phyloP scores from a whole-genome alignment of 2,113 vertebrate genomes.

The Hippocampus guttulatus region DNA sequence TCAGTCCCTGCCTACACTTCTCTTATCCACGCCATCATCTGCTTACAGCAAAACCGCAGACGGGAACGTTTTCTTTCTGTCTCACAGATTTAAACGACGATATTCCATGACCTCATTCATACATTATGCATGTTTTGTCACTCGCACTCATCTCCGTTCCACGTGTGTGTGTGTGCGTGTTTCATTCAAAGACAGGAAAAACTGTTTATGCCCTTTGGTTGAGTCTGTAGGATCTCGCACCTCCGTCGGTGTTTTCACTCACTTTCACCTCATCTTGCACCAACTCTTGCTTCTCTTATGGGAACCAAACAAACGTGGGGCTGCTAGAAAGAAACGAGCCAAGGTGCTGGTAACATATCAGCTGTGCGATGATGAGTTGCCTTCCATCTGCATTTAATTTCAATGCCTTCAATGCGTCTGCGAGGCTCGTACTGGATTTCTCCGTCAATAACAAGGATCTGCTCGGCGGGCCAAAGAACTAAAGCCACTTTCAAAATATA shows the following conservation, averaged over 20 bases:
- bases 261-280: slow-evolving; percentile 25
- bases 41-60: background rate
- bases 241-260: slow-evolving; percentile 1
- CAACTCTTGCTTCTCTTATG: slow-evolving; percentile 5
- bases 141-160: background rate
- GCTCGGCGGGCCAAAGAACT: too few relatives aligned
- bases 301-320: background rate
- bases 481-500: too few relatives aligned
- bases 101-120: slow-evolving; percentile 6
- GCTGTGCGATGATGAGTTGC: slow-evolving; percentile 14
- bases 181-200: background rate
- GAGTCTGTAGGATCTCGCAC: slow-evolving; percentile 32
- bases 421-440: too few relatives aligned
- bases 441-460: too few relatives aligned
- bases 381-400: slow-evolving; percentile 38
- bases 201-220: slow-evolving; percentile 37
- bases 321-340: background rate
- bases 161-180: background rate
- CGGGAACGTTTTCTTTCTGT: background rate
- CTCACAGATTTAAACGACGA: background rate
- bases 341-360: slow-evolving; percentile 12
- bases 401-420: too few relatives aligned
- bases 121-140: background rate
- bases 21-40: slow-evolving; percentile 12
- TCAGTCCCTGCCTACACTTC: slow-evolving; percentile 5